phyloP scores from a whole-genome alignment of 1,140 invertebrate genomes.

The Drosophila ogumai region DNA sequence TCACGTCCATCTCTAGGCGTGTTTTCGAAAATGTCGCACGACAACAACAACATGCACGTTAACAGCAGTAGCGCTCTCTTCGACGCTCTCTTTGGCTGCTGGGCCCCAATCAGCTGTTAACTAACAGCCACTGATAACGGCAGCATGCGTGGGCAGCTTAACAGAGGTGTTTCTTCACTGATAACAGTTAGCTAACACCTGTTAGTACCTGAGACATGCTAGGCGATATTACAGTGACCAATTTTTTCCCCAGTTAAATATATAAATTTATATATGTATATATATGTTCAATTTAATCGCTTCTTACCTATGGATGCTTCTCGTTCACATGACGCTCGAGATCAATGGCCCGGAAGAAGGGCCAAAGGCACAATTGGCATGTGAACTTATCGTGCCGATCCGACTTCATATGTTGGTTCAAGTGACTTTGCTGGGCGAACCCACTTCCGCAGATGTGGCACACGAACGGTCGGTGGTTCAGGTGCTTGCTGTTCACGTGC shows the following conservation, averaged over 20 bases:
- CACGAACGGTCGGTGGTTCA: constrained; percentile 24
- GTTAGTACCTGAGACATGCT: not conserved
- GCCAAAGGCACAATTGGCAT: constrained; percentile 46
- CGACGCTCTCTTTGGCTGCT: not conserved
- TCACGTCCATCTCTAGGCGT: constrained; percentile 2
- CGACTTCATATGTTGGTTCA: constrained; percentile 50
- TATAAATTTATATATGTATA: not conserved
- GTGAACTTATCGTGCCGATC: constrained; percentile 29
- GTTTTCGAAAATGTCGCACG: constrained; percentile 8
- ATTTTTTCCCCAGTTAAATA: not conserved
- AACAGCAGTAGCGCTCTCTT: not conserved
- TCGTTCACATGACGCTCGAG: constrained; percentile 47
- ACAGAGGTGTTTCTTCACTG: not conserved
- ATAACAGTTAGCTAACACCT: constrained; percentile 4
- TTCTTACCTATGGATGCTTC: constrained; percentile 23
- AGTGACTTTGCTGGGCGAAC: constrained; percentile 55
- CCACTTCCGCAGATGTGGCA: constrained; percentile 55
- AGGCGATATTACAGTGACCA: not conserved
- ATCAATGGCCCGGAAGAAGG: constrained; percentile 63
- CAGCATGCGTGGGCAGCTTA: not conserved
- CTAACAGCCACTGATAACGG: constrained; percentile 2
- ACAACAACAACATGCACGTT: not conserved
- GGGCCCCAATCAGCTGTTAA: not conserved
- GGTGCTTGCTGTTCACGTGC: constrained; percentile 51
- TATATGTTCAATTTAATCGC: not conserved